Evolutionary conservation across 2,797 vertebrate species (phyloP).

Genomic region (Microchirus variegatus): DNA sequence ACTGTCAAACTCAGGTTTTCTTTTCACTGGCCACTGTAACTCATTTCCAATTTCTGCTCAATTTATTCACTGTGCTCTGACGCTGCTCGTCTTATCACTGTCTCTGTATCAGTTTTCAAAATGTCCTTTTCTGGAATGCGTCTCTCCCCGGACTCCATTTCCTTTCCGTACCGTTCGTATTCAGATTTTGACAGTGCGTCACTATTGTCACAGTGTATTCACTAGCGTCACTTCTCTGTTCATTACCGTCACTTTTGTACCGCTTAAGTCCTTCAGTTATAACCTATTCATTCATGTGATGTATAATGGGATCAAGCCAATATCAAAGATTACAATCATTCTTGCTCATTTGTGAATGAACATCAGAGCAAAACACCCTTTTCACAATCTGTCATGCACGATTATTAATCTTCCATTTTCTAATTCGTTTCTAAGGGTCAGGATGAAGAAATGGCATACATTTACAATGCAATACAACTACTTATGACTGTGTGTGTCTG

Average conservation of each 20-base stretch:
- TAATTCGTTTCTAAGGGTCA: neutral
- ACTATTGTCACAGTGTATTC: slow-evolving; percentile 21
- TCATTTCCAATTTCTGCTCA: slow-evolving; percentile 43
- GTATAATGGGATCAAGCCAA: neutral
- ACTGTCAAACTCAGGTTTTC: slow-evolving; percentile 28
- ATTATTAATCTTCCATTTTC: neutral
- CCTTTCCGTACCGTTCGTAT: slow-evolving; percentile 2
- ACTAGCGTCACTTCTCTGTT: neutral
- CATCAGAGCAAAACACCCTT: neutral
- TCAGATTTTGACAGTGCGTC: slow-evolving; percentile 10
- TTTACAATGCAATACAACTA: too few species aligned
- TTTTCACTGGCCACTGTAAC: neutral
- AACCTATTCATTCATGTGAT: slow-evolving; percentile 4
- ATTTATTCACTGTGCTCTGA: slow-evolving; percentile 37
- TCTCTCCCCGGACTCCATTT: neutral
- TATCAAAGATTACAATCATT: neutral
- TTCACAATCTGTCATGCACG: neutral
- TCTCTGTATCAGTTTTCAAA: slow-evolving; percentile 29
- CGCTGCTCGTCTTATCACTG: slow-evolving; percentile 10
- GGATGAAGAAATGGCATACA: too few species aligned
- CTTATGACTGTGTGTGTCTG: too few species aligned
- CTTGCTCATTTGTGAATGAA: neutral
- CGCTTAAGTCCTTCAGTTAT: neutral
- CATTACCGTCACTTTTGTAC: neutral
- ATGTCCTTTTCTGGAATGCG: neutral